These are phyloP conservation scores for Tenthredo livida DNA, from an alignment of 2,888 invertebrate genomes.

Conservation along the genomic window DNA sequence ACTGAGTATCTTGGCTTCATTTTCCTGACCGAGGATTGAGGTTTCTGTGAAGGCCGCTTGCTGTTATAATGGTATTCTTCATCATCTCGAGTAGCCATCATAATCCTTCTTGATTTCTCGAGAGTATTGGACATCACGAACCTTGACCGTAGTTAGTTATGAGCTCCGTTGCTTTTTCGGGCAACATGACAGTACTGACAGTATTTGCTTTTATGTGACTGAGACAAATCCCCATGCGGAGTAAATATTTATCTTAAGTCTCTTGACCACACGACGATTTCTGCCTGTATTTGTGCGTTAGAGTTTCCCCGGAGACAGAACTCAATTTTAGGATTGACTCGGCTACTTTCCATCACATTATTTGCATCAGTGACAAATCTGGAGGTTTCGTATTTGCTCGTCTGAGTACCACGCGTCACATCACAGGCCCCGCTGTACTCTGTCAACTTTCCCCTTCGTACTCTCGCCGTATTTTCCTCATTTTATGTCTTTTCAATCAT, in stretches of 20 bases:
- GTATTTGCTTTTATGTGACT: not conserved
- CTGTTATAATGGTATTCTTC: not conserved
- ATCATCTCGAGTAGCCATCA: not conserved
- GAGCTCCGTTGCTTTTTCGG: not conserved
- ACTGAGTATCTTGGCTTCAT: not conserved
- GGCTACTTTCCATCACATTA: constrained; percentile 29
- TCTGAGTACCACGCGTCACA: not conserved
- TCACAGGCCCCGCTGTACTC: not conserved
- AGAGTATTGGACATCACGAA: constrained; percentile 15
- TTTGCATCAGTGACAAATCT: not conserved
- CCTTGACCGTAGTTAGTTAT: not conserved
- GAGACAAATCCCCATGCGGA: not conserved
- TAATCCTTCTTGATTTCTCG: constrained; percentile 36
- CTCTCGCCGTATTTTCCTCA: not conserved
- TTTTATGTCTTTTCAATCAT: not conserved
- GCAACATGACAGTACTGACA: not conserved
- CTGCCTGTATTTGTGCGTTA: not conserved
- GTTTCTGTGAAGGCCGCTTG: not conserved
- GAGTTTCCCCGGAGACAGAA: not conserved
- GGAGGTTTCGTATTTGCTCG: not conserved
- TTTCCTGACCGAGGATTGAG: not conserved
- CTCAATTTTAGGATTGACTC: not conserved
- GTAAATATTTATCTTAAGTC: constrained; percentile 28
- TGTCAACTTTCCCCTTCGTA: not conserved
- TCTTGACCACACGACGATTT: constrained; percentile 10